Base-by-base conservation (phyloP, 1,140 invertebrate species). In the Pseudomyrmex dendroicus region DNA sequence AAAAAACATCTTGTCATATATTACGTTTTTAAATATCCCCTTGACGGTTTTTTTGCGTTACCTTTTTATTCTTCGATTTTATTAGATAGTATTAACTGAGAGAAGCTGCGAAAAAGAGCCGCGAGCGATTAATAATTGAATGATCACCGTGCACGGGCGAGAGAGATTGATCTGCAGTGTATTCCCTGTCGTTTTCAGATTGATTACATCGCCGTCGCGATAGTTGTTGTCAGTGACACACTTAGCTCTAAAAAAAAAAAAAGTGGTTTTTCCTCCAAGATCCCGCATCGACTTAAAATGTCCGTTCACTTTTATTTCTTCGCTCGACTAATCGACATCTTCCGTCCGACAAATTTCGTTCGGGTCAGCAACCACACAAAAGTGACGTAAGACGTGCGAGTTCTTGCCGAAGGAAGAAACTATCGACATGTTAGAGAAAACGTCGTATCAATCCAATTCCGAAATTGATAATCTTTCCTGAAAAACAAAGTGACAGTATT, bases 261-360 rank as follows among this genome's bases (percentile, higher is more conserved):
- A 35, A 35, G 5, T 35, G 5, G 35, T 35, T 35, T 35, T 35
- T 35, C 35, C 5, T 35, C 35, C 35, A 1, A 35, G 35, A 35
- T 35, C 35, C 5, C 35, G 7, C 5, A 35, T 35, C 1, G 5
- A 35, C 4, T 35, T 35, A 82, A 86, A 86, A 85, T 52, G 77
- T 70, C 77, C 70, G 68, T 57, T 52, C 56, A 13, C 35, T 35
- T 35, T 35, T 35, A 35, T 35, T 63, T 86, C 77, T 82, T 82
- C 85, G 63, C 82, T 73, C 52, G 54, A 68, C 61, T 77, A 59
- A 86, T 86, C 76, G 64, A 59, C 46, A 73, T 67, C 84, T 66
- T 82, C 85, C 67, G 73, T 73, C 35, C 12, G 22, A 61, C 22
- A 35, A 68, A 72, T 82, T 74, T 57, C 22, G 56, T 63, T 15